Evolutionary conservation across 2,113 vertebrate species (phyloP).

Genomic region (Corythoichthys intestinalis): DNA sequence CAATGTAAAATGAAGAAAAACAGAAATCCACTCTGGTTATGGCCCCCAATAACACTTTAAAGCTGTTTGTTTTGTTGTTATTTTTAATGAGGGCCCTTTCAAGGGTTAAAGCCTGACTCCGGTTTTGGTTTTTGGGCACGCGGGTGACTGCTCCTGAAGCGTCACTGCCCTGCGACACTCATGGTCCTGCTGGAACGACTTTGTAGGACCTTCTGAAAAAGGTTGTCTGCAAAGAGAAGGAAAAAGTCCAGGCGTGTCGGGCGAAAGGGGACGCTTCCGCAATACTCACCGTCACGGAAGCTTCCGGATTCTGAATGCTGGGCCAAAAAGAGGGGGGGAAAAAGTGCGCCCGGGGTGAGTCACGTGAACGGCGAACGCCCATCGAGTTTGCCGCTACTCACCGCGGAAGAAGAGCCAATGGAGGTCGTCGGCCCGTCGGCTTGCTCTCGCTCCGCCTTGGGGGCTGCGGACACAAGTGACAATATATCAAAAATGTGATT

Average conservation of each 20-base stretch:
- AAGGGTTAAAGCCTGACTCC: too few relatives aligned
- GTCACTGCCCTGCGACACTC: constrained; percentile 43
- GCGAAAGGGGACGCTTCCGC: background rate
- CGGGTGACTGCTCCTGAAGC: too few relatives aligned
- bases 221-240: constrained; percentile 56
- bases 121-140: too few relatives aligned
- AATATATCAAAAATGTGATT: too few relatives aligned
- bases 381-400: constrained; percentile 25
- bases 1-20: too few relatives aligned
- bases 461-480: constrained; percentile 47
- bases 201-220: constrained; percentile 67
- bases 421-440: constrained; percentile 41
- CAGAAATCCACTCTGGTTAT: too few relatives aligned
- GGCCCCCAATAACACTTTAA: too few relatives aligned
- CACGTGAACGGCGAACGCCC: background rate
- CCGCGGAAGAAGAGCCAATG: constrained; percentile 39
- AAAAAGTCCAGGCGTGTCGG: background rate
- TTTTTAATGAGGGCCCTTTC: too few relatives aligned
- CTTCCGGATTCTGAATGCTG: constrained; percentile 46
- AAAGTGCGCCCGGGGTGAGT: background rate
- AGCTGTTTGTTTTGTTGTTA: too few relatives aligned
- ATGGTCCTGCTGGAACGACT: constrained; percentile 69
- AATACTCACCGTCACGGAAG: constrained; percentile 65
- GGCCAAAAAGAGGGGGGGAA: background rate
- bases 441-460: constrained; percentile 59